phyloP scores from a whole-genome alignment of 2,797 vertebrate species.

The Sebastes reedi region DNA sequence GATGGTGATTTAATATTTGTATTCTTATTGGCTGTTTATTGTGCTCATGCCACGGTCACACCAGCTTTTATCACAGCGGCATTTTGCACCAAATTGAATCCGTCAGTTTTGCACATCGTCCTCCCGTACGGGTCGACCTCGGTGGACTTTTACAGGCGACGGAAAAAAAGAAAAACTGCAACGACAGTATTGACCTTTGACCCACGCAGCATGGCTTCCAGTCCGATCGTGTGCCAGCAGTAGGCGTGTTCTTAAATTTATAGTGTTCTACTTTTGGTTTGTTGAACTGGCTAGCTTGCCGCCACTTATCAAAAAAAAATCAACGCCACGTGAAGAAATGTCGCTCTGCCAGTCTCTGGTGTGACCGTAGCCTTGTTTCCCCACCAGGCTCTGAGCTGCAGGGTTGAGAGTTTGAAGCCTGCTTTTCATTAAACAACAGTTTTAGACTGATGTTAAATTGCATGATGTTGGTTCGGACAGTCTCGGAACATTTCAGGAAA shows the following conservation, averaged over 20 bases:
- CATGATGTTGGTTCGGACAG: slow-evolving; percentile 32
- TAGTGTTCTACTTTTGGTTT: not conserved
- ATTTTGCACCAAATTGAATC: not conserved
- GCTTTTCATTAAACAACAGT: slow-evolving; percentile 17
- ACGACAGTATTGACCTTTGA: not conserved
- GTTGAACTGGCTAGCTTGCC: slow-evolving; percentile 1
- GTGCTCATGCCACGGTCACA: slow-evolving; percentile 46
- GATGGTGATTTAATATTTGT: slow-evolving; percentile 54
- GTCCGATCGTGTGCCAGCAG: not conserved
- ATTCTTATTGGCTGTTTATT: slow-evolving; percentile 46
- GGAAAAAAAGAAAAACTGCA: not conserved
- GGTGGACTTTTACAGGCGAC: not conserved
- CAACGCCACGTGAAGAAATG: not conserved
- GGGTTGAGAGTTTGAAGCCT: slow-evolving; percentile 7
- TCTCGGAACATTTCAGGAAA: slow-evolving; percentile 45
- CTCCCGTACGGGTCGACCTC: not conserved
- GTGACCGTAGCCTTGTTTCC: slow-evolving; percentile 25
- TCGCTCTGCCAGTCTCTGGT: slow-evolving; percentile 7
- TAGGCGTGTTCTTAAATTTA: not conserved
- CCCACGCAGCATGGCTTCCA: slow-evolving; percentile 30
- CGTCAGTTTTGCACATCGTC: not conserved
- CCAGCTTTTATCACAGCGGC: slow-evolving; percentile 3
- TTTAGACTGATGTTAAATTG: slow-evolving; percentile 32
- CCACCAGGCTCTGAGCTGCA: not conserved
- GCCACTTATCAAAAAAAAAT: not conserved